These are phyloP conservation scores for Rousettus leschenaultii DNA, from an alignment of 2,113 vertebrate species.

Conservation along the genomic window DNA sequence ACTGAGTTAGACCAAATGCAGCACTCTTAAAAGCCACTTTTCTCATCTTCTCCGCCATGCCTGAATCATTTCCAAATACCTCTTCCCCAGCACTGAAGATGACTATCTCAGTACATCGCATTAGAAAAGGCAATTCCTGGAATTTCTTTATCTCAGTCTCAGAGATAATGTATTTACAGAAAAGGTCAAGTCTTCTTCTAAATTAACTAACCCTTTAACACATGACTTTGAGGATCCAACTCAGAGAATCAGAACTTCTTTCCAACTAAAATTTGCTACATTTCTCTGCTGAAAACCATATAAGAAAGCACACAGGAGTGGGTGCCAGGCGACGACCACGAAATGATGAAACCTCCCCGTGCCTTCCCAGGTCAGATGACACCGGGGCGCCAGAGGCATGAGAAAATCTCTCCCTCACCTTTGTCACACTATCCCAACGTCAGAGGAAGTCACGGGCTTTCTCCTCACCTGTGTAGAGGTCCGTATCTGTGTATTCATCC, in stretches of 20 bases:
- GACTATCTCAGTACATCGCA: not conserved
- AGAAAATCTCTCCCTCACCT: not conserved
- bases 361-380: not conserved
- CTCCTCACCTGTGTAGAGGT: slow-evolving; percentile 94
- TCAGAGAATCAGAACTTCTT: not conserved
- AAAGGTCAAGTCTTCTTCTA: not conserved
- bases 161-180: not conserved
- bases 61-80: not conserved
- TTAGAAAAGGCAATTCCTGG: not conserved
- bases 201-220: not conserved
- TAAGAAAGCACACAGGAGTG: not conserved
- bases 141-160: not conserved
- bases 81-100: not conserved
- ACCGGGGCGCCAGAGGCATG: not conserved
- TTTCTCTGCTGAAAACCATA: not conserved
- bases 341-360: not conserved
- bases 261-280: not conserved
- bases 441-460: not conserved
- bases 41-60: not conserved
- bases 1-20: not conserved
- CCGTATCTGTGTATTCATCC: slow-evolving; percentile 94
- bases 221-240: not conserved
- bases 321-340: not conserved
- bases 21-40: not conserved
- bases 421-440: not conserved